Conservation (phyloP, 2,888 invertebrate species). For the Lepidonotus clava region DNA sequence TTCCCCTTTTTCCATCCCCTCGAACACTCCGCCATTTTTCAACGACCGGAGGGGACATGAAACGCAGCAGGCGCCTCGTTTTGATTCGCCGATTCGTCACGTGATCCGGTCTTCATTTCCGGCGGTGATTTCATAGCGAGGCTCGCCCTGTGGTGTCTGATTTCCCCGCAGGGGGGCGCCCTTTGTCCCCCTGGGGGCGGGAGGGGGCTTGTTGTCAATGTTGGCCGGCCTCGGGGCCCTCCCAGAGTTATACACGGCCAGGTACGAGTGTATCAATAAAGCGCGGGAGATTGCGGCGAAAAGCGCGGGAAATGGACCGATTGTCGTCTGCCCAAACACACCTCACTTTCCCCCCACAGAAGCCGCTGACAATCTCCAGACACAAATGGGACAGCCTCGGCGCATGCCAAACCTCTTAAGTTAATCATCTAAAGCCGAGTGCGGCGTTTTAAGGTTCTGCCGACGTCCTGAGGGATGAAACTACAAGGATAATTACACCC, state of each 20-base stretch:
- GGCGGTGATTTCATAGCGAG: conserved; percentile 7
- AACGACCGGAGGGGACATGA: conserved; percentile 2
- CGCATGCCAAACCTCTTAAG: no score
- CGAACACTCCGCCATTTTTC: neutral
- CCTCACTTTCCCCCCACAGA: no score
- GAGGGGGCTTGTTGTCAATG: no score
- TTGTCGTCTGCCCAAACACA: neutral
- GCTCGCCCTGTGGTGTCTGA: neutral
- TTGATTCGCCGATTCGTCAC: neutral
- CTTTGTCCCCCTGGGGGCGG: no score
- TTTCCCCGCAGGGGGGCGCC: neutral
- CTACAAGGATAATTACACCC: no score
- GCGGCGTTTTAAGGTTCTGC: no score
- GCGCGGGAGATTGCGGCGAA: no score
- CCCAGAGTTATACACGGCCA: neutral
- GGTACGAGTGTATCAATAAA: neutral
- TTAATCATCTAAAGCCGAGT: no score
- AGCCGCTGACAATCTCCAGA: no score
- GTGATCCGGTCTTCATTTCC: conserved; percentile 28
- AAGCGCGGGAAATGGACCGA: neutral
- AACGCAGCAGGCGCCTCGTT: conserved; percentile 3
- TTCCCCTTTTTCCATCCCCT: conserved; percentile 12
- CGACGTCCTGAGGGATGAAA: no score
- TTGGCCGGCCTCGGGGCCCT: neutral
- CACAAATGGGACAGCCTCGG: no score